Evolutionary conservation across 1,140 invertebrate genomes (phyloP), one percentile per base, ranked within the genome.

Genomic region (Aphelenchoides fujianensis): DNA sequence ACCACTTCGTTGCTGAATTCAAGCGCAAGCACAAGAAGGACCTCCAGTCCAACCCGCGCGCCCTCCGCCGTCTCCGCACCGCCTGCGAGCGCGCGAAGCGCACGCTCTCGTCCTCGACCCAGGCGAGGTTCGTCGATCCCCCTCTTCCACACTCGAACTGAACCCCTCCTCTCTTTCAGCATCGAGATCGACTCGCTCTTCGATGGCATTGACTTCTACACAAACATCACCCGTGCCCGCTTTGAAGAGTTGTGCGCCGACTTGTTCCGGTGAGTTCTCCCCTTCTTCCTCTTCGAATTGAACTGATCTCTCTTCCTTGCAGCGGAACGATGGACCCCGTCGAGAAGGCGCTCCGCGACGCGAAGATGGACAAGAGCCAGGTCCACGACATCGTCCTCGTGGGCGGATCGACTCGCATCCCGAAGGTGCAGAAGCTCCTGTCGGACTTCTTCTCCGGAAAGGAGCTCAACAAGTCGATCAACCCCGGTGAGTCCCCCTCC

Each of bases 21-120:
- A 95, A 96, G 87, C 88, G 94, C 64, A 97, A 98, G 85, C 91
- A 95, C 89, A 95, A 95, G 85, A 95, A 95, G 82, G 95, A 97
- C 77, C 86, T 97, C 30, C 89, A 89, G 23, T 86, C 88, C 57
- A 97, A 97, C 87, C 93, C 94, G 83, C 88, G 94, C 72, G 92
- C 94, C 2, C 87, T 97, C 16, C 88, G 94, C 83, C 90, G 94
- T 85, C 86, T 97, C 55, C 89, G 93, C 74, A 97, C 93, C 5
- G 92, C 94, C 48, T 97, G 94, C 82, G 94, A 98, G 86, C 88
- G 93, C 70, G 94, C 94, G 61, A 97, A 98, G 89, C 88, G 94
- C 82, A 96, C 93, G 7, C 69, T 97, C 2, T 96, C 94, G 0
- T 93, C 92, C 0, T 93, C 92, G 35, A 93, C 93, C 30, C 92